Percentiles rank a stretch among this genome's conserved stretches.
phyloP scores from a whole-genome alignment of 2,888 invertebrate species.

The Leptinotarsa juncta region DNA sequence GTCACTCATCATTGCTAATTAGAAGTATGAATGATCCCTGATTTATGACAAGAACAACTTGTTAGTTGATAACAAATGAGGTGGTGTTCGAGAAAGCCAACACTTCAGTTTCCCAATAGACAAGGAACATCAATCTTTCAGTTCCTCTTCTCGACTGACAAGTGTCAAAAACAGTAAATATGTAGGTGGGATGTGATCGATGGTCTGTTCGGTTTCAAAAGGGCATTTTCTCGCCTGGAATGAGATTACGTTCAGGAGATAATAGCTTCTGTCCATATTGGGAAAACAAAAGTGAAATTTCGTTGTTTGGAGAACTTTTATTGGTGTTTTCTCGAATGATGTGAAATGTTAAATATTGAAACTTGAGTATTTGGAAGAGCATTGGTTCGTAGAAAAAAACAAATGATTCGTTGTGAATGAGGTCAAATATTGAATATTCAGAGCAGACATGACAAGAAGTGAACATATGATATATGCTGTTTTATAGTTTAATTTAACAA shows the following conservation, averaged over 20 bases:
- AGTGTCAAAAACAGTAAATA: conserved; percentile 38
- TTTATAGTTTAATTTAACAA: no score
- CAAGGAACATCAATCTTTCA: conserved; percentile 32
- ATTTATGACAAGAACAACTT: conserved; percentile 1
- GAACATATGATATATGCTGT: no score
- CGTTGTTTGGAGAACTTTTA: background rate
- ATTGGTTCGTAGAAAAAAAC: no score
- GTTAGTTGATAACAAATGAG: conserved; percentile 4
- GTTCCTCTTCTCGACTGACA: conserved; percentile 32
- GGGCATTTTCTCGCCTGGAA: conserved; percentile 8
- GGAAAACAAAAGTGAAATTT: background rate
- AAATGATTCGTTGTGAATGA: no score
- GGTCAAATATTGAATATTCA: no score
- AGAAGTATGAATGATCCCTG: background rate
- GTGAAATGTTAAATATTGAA: no score
- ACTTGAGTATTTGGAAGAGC: no score
- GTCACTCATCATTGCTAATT: background rate
- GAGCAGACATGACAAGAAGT: no score
- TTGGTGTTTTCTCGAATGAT: no score
- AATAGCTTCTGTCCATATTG: background rate
- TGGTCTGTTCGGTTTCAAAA: background rate
- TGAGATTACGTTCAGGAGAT: background rate
- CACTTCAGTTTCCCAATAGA: background rate
- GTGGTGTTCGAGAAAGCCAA: background rate
- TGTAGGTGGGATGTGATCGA: conserved; percentile 30